Conservation (phyloP, 53 echinoderm and acorn worm species). For the Arbacia lixula region DNA sequence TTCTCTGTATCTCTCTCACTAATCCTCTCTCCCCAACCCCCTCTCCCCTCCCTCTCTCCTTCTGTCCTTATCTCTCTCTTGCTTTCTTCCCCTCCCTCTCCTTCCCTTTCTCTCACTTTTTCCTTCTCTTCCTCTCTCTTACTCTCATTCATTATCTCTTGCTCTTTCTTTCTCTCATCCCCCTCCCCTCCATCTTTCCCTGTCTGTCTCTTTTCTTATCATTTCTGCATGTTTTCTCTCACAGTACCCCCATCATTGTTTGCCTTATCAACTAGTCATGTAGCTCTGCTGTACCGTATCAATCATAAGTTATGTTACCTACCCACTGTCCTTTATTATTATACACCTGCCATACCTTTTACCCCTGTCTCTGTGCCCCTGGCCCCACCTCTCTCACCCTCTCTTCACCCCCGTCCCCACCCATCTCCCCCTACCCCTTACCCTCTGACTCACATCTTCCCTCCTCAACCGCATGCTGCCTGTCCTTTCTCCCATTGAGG, state of each 20-base stretch:
- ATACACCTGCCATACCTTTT: neutral
- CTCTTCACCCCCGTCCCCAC: neutral
- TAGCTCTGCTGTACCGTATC: neutral
- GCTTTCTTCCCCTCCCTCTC: neutral
- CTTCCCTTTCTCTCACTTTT: neutral
- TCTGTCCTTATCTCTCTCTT: neutral
- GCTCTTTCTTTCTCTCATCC: neutral
- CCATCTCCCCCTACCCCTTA: neutral
- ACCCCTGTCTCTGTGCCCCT: neutral
- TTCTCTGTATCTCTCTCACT: neutral
- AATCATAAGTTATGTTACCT: neutral
- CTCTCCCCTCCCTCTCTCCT: neutral
- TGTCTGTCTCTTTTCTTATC: neutral
- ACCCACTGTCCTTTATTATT: neutral
- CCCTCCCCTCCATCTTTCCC: neutral
- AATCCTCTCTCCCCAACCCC: neutral
- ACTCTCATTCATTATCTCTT: neutral
- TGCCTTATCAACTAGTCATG: neutral
- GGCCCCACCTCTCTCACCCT: neutral
- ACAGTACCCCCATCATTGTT: neutral
- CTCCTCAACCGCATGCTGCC: too few species aligned
- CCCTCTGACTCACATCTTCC: neutral
- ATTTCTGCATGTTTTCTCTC: neutral
- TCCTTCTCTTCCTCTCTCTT: neutral
- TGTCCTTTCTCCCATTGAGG: too few species aligned